Evolutionary conservation across 2,113 vertebrate genomes (phyloP).

Genomic region (Psilopogon haemacephalus): DNA sequence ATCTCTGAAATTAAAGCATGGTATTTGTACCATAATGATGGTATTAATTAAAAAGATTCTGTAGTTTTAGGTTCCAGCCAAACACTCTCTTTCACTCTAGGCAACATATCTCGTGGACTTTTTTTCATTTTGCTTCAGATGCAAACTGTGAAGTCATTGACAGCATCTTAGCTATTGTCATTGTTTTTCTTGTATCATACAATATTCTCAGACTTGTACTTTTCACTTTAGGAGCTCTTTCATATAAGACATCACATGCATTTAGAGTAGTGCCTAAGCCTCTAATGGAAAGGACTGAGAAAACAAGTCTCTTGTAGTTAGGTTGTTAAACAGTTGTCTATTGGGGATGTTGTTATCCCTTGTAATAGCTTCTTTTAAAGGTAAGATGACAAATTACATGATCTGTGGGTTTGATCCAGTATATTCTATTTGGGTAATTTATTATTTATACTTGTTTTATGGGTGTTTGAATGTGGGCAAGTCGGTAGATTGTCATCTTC

Average conservation of each 20-base stretch:
- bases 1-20: neutral
- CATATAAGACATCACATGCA: neutral
- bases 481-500: neutral
- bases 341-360: neutral
- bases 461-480: neutral
- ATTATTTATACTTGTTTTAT: neutral
- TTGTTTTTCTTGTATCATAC: neutral
- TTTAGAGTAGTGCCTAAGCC: neutral
- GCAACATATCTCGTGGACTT: neutral
- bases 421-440: neutral
- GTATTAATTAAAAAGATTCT: neutral
- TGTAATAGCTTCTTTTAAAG: neutral
- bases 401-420: neutral
- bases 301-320: neutral
- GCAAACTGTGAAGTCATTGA: neutral
- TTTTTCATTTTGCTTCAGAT: neutral
- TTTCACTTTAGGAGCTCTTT: neutral
- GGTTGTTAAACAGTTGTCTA: neutral
- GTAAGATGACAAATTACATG: neutral
- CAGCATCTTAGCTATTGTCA: neutral
- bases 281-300: neutral
- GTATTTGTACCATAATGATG: neutral
- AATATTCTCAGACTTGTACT: neutral
- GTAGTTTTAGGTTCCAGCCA: neutral
- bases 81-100: neutral